Evolutionary conservation across 2,888 invertebrate genomes (phyloP).

Genomic region (Mayetiola destructor): DNA sequence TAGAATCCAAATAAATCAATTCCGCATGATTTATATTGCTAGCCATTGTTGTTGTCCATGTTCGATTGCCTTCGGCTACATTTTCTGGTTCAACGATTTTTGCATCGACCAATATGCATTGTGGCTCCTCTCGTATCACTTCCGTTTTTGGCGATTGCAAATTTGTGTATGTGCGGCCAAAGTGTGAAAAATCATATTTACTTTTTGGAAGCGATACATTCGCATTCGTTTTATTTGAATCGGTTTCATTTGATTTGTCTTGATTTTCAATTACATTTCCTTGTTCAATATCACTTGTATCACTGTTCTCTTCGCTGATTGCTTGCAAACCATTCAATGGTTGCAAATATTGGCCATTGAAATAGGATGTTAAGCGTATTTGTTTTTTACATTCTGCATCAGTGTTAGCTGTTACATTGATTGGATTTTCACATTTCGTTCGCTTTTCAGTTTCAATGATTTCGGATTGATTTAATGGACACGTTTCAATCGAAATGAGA

Average conservation of each 20-base stretch:
- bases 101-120: conserved; percentile 45
- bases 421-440: not conserved
- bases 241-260: conserved; percentile 33
- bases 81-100: conserved; percentile 42
- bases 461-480: not conserved
- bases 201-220: conserved; percentile 34
- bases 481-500: not conserved
- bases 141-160: conserved; percentile 26
- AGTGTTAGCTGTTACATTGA: not conserved
- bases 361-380: not conserved
- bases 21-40: conserved; percentile 47
- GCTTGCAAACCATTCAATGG: conserved; percentile 41
- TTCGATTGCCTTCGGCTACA: conserved; percentile 43
- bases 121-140: conserved; percentile 28
- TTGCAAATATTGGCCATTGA: not conserved
- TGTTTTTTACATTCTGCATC: not conserved
- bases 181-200: conserved; percentile 29
- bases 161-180: conserved; percentile 23
- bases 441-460: not conserved
- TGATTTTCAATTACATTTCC: conserved; percentile 30
- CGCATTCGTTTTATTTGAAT: conserved; percentile 30
- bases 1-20: conserved; percentile 52
- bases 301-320: conserved; percentile 63
- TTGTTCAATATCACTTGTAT: conserved; percentile 44
- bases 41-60: conserved; percentile 39